phyloP scores from a whole-genome alignment of 1,140 invertebrate species.

The Drepana arcuata region DNA sequence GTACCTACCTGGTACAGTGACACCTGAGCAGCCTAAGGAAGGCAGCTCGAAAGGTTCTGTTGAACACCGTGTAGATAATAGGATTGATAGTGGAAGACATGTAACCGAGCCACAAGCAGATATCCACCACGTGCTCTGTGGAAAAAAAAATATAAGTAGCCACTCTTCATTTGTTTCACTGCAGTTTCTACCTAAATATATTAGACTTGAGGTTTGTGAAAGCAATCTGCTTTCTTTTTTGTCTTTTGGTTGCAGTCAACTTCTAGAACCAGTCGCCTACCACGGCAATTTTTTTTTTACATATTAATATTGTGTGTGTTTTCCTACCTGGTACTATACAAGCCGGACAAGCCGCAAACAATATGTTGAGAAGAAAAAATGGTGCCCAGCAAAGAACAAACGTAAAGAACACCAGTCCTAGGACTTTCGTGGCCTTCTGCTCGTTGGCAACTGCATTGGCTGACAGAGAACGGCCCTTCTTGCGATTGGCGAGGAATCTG shows the following conservation, averaged over 20 bases:
- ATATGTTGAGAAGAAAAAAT: constrained; percentile 89
- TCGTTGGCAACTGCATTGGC: constrained; percentile 86
- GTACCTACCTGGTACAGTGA: constrained; percentile 82
- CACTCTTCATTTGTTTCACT: constrained; percentile 1
- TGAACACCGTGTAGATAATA: constrained; percentile 92
- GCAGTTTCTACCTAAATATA: too few relatives aligned
- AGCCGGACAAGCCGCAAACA: constrained; percentile 82
- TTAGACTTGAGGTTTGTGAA: too few relatives aligned
- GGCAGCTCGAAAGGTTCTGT: constrained; percentile 87
- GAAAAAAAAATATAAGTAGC: constrained; percentile 10
- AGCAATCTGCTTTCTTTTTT: too few relatives aligned
- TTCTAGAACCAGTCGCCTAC: too few relatives aligned
- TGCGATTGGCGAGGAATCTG: constrained; percentile 78
- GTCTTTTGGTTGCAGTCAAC: too few relatives aligned
- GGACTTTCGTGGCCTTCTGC: constrained; percentile 87
- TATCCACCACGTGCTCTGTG: constrained; percentile 78
- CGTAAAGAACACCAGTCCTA: constrained; percentile 91
- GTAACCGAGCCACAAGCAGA: constrained; percentile 91
- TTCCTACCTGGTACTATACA: constrained; percentile 77
- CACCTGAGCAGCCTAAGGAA: constrained; percentile 85
- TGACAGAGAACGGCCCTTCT: constrained; percentile 77
- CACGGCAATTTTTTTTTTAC: too few relatives aligned
- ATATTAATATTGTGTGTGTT: too few relatives aligned
- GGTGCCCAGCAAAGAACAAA: constrained; percentile 94
- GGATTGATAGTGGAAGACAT: constrained; percentile 90